Evolutionary conservation across 1,140 invertebrate genomes (phyloP).

Genomic region (Sitobion miscanthi): DNA sequence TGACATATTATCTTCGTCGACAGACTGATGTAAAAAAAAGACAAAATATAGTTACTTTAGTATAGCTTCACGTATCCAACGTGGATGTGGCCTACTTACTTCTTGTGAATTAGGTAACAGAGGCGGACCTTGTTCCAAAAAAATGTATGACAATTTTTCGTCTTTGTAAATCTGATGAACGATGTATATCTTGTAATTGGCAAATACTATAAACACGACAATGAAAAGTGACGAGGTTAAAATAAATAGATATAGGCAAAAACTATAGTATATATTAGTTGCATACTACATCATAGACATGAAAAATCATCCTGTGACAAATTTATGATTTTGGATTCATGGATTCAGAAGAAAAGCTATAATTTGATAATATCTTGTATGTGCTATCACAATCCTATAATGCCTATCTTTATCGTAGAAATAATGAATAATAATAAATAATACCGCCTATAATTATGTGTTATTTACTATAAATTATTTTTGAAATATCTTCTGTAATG

Average conservation of each 20-base stretch:
- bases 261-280: background rate
- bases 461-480: no score
- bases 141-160: background rate
- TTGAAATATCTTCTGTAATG: no score
- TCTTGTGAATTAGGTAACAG: no score
- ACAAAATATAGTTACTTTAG: background rate
- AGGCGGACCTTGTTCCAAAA: background rate
- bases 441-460: no score
- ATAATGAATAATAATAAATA: no score
- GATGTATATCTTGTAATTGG: background rate
- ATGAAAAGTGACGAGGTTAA: background rate
- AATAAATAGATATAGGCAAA: background rate
- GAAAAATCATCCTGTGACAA: no score
- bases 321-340: no score
- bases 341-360: no score
- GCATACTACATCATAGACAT: background rate
- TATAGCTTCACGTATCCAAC: background rate
- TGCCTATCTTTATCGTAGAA: no score
- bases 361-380: no score
- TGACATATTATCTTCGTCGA: fast-evolving
- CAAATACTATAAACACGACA: background rate
- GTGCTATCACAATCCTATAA: no score
- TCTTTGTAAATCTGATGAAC: background rate
- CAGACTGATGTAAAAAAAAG: background rate
- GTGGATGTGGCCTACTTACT: background rate